Evolutionary conservation across 2,888 invertebrate species (phyloP).

Genomic region (Globia sparganii): DNA sequence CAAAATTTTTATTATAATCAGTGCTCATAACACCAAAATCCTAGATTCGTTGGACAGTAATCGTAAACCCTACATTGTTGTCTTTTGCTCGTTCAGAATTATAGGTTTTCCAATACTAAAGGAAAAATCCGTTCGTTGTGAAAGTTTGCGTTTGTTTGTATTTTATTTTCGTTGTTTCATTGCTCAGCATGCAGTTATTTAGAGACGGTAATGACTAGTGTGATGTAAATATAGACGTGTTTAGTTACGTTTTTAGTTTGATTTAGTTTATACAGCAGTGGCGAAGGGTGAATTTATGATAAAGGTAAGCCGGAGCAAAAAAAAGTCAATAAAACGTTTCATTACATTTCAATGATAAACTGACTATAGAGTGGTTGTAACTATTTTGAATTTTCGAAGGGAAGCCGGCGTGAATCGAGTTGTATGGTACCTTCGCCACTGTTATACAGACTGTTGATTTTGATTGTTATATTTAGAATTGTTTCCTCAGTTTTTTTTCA

Average conservation of each 20-base stretch:
- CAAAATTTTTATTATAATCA: not conserved
- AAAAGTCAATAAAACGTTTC: no score
- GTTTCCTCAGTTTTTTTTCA: no score
- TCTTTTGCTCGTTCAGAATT: constrained; percentile 21
- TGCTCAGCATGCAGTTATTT: constrained; percentile 31
- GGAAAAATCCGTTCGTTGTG: constrained; percentile 13
- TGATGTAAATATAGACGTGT: constrained; percentile 5
- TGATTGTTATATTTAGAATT: no score
- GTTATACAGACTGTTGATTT: no score
- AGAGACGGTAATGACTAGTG: constrained; percentile 29
- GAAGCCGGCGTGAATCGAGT: no score
- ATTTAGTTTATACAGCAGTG: not conserved
- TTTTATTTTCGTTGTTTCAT: constrained; percentile 38
- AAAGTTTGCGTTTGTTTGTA: constrained; percentile 15
- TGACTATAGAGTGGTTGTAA: no score
- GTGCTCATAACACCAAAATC: not conserved
- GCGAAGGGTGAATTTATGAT: no score
- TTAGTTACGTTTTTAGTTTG: not conserved
- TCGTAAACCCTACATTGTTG: constrained; percentile 40
- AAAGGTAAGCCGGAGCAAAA: no score
- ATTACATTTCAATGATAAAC: no score
- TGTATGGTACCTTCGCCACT: no score
- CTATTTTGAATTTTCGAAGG: no score
- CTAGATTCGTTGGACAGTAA: not conserved
- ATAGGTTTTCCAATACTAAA: constrained; percentile 52